Evolutionary conservation across 2,888 invertebrate species (phyloP).

Genomic region (Chrysopilus asiliformis): DNA sequence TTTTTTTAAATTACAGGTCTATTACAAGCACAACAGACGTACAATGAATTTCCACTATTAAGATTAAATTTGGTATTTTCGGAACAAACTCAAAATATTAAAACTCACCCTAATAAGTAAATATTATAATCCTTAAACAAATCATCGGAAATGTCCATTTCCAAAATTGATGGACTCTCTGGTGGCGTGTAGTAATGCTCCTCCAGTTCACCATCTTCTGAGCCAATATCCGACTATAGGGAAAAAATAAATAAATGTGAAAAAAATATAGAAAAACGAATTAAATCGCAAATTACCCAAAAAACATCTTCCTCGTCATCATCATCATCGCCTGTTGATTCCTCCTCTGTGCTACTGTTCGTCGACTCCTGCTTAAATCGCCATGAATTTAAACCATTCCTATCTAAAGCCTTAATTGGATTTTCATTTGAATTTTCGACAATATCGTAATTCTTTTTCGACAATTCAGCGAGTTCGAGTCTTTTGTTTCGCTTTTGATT

Average conservation of each 20-base stretch:
- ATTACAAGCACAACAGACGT: no score
- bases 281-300: slow-evolving; percentile 20
- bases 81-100: slow-evolving; percentile 11
- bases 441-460: slow-evolving; percentile 12
- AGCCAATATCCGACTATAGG: slow-evolving; percentile 23
- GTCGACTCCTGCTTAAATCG: not conserved
- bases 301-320: slow-evolving; percentile 23
- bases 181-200: slow-evolving; percentile 52
- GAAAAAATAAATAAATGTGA: no score
- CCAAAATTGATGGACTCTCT: slow-evolving; percentile 31
- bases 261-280: no score
- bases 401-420: not conserved
- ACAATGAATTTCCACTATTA: no score
- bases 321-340: slow-evolving; percentile 10
- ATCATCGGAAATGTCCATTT: slow-evolving; percentile 29
- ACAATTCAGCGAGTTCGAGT: slow-evolving; percentile 28
- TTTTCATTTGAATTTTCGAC: slow-evolving; percentile 12
- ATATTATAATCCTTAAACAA: slow-evolving; percentile 37
- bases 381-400: no score
- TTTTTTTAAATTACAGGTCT: no score
- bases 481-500: slow-evolving; percentile 36
- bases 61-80: no score
- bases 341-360: not conserved
- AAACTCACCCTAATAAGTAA: slow-evolving; percentile 52
- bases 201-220: slow-evolving; percentile 28